phyloP scores from a whole-genome alignment of 2,888 invertebrate species.

The Pollenia labialis region DNA sequence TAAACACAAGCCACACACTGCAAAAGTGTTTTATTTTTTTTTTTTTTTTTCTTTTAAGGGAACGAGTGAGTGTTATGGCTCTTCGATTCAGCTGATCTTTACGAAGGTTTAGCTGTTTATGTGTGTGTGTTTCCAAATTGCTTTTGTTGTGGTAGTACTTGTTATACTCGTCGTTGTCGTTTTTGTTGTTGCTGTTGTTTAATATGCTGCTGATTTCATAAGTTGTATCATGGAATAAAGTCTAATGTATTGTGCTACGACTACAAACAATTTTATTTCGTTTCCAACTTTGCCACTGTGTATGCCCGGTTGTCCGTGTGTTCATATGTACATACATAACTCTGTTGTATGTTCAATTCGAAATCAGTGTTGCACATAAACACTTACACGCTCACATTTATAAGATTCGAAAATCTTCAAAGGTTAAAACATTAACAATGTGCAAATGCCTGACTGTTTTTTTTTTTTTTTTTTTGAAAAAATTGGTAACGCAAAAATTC shows the following conservation, averaged over 20 bases:
- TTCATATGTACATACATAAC: background rate
- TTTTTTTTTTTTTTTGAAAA: no score
- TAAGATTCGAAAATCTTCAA: conserved; percentile 6
- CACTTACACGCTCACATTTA: background rate
- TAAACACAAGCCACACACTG: background rate
- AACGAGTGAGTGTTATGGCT: conserved; percentile 5
- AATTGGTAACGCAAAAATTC: conserved; percentile 30
- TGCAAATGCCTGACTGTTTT: conserved; percentile 18
- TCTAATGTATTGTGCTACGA: conserved; percentile 16
- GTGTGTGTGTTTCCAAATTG: conserved; percentile 14
- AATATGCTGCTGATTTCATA: conserved; percentile 46
- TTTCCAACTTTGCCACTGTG: background rate
- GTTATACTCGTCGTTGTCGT: background rate
- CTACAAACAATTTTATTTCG: conserved; percentile 6
- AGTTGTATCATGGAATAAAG: conserved; percentile 39
- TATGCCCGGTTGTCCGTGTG: background rate
- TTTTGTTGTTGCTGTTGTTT: conserved; percentile 14
- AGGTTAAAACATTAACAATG: conserved; percentile 36
- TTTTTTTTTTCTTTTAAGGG: background rate
- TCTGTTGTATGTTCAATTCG: conserved; percentile 12
- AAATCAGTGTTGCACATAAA: conserved; percentile 4
- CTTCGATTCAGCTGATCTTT: conserved; percentile 27
- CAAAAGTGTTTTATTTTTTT: background rate
- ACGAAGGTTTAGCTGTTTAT: background rate
- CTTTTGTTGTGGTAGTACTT: conserved; percentile 24